These are phyloP conservation scores for Penaeus chinensis DNA, from an alignment of 1,140 invertebrate species.

Conservation along the genomic window DNA sequence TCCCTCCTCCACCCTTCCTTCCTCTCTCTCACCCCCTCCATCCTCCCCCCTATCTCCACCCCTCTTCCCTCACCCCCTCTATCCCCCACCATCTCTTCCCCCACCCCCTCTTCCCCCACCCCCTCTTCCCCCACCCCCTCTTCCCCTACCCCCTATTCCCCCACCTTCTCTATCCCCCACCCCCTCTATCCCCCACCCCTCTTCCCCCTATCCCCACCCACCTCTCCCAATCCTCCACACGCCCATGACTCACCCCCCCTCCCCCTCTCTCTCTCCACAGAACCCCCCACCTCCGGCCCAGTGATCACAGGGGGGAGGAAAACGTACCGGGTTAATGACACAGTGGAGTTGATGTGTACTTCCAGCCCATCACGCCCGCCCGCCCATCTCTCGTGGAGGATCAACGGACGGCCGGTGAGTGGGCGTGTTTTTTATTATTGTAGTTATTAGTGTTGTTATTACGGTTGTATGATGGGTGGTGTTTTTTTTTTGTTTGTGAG, in stretches of 20 bases:
- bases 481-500: not conserved
- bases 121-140: too few relatives aligned
- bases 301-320: constrained; percentile 72
- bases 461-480: too few relatives aligned
- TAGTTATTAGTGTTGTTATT: not conserved
- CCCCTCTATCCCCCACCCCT: not conserved
- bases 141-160: not conserved
- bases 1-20: too few relatives aligned
- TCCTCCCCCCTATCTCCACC: too few relatives aligned
- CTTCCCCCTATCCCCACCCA: not conserved
- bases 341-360: constrained; percentile 84
- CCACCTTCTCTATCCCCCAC: not conserved
- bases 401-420: constrained; percentile 75
- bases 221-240: not conserved
- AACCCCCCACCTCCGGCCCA: constrained; percentile 50
- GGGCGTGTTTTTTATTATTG: not conserved
- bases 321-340: constrained; percentile 85
- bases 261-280: constrained; percentile 2
- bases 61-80: too few relatives aligned
- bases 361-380: constrained; percentile 84
- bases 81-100: too few relatives aligned
- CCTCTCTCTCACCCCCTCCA: too few relatives aligned
- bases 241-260: not conserved
- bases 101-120: too few relatives aligned
- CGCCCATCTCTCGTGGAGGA: constrained; percentile 85